Conservation (phyloP, 1,140 invertebrate species). For the Hyles euphorbiae region DNA sequence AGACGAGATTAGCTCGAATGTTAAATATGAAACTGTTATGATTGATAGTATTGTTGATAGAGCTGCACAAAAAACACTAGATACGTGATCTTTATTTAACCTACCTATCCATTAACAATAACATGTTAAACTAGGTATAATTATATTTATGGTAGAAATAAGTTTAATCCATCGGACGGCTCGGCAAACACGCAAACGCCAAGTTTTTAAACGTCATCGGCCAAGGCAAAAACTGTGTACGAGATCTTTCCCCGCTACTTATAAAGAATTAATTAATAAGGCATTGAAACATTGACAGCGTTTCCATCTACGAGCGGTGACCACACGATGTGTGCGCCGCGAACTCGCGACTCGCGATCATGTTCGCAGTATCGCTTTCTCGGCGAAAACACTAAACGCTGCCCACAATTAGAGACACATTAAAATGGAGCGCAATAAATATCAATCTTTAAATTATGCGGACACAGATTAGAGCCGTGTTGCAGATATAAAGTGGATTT, state of each 20-base stretch:
- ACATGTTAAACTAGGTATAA: slow-evolving; percentile 42
- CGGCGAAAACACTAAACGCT: no score
- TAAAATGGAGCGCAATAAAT: background rate
- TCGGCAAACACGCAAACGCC: slow-evolving; percentile 40
- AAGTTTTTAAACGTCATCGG: slow-evolving; percentile 22
- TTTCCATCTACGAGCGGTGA: no score
- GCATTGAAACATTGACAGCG: no score
- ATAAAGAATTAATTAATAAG: background rate
- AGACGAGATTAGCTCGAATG: background rate
- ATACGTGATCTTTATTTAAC: slow-evolving; percentile 37
- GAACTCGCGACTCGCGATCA: no score
- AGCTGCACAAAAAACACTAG: background rate
- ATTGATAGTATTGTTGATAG: slow-evolving; percentile 7
- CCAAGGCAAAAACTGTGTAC: slow-evolving; percentile 1
- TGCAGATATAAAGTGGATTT: slow-evolving; percentile 5
- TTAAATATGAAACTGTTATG: slow-evolving; percentile 3
- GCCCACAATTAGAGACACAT: no score
- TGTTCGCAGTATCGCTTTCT: no score
- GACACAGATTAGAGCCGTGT: background rate
- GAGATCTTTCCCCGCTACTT: background rate
- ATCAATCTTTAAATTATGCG: slow-evolving; percentile 2
- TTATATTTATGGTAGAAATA: slow-evolving; percentile 50
- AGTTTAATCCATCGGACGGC: slow-evolving; percentile 49
- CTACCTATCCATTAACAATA: slow-evolving; percentile 36
- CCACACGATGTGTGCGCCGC: no score